A percentile compares a stretch with the other conserved stretches of the same genome.
phyloP scores from a whole-genome alignment of 1,140 invertebrate species.

The Pseudachorutes palmiensis region DNA sequence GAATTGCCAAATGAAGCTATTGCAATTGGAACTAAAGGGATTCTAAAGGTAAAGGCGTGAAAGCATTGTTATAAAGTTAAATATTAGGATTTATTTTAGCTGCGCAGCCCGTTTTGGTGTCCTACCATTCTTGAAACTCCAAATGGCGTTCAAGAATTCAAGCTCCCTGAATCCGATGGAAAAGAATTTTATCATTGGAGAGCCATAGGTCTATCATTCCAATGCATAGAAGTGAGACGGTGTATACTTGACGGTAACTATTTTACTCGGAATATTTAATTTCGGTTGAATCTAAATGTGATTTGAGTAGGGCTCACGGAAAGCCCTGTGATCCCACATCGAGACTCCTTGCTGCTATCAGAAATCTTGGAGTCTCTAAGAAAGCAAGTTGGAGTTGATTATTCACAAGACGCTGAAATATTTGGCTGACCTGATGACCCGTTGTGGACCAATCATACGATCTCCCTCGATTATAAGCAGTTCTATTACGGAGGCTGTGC shows the following conservation, averaged over 20 bases:
- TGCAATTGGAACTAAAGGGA: constrained; percentile 61
- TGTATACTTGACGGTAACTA: constrained; percentile 54
- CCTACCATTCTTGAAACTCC: constrained; percentile 38
- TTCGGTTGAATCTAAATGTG: not conserved
- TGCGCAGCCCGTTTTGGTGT: constrained; percentile 47
- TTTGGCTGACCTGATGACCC: too few species aligned
- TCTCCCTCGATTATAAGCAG: too few species aligned
- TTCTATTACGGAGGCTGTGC: too few species aligned
- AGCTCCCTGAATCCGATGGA: constrained; percentile 47
- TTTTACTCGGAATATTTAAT: not conserved
- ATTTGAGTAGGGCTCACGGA: constrained; percentile 51
- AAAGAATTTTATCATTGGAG: constrained; percentile 55
- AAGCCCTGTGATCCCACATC: constrained; percentile 51
- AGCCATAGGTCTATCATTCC: constrained; percentile 61
- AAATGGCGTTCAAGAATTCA: constrained; percentile 44
- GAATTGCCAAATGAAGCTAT: constrained; percentile 55
- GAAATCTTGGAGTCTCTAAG: constrained; percentile 57
- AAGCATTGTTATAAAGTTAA: not conserved
- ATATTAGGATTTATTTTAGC: not conserved
- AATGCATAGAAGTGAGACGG: constrained; percentile 60
- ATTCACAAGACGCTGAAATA: constrained; percentile 52
- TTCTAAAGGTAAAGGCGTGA: constrained; percentile 49
- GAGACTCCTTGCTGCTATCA: constrained; percentile 55
- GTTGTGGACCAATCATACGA: too few species aligned
- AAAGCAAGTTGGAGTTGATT: constrained; percentile 56